Conservation (phyloP, 1,140 invertebrate species). For the Aporrectodea caliginosa region DNA sequence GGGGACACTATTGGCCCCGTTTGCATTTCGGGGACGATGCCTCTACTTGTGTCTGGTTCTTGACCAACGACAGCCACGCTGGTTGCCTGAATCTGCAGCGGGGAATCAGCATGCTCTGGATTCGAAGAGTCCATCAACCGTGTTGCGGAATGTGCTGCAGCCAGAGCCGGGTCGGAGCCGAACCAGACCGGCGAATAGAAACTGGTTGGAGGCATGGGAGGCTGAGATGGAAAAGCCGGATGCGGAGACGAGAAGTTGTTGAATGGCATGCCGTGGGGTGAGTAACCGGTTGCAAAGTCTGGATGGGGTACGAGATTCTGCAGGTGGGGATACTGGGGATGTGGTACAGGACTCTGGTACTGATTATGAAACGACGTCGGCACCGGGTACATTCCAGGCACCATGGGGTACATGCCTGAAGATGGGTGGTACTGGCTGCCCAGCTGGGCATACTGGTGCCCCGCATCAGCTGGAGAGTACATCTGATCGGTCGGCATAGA, state of each 20-base stretch:
- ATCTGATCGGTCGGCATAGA: background rate
- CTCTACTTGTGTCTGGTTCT: background rate
- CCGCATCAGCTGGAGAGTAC: background rate
- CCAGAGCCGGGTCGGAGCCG: background rate
- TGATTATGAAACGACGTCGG: background rate
- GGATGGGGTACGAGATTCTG: background rate
- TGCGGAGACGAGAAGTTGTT: background rate
- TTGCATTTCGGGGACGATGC: background rate
- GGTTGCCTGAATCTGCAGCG: background rate
- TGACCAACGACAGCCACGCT: background rate
- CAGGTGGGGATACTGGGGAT: background rate
- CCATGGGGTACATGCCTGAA: background rate
- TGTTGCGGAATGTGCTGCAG: background rate
- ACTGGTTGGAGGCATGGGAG: background rate
- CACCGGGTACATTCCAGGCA: background rate
- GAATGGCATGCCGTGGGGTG: background rate
- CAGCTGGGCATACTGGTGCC: background rate
- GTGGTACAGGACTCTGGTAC: background rate
- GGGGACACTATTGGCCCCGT: background rate
- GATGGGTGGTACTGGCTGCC: background rate
- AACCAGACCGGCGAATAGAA: background rate
- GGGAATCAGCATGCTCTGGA: no score
- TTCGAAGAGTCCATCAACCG: no score
- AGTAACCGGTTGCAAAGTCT: background rate
- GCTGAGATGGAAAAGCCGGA: no score